A percentile compares a stretch with the other conserved stretches of the same genome.
These are phyloP conservation scores for Epicampocera succincta DNA, from an alignment of 2,888 invertebrate genomes.

Conservation along the genomic window DNA sequence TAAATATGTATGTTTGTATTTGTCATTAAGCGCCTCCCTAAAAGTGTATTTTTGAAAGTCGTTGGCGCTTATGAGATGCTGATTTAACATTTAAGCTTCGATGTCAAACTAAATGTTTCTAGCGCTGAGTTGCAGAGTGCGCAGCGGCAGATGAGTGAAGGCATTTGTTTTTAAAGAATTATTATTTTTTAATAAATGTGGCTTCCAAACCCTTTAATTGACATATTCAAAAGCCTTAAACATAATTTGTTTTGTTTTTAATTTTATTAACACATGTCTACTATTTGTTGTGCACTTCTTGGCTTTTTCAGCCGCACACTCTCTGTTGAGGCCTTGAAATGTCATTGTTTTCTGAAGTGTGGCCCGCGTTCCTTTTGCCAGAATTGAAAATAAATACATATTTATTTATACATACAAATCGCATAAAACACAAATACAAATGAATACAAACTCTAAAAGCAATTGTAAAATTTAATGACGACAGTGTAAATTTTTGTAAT, in stretches of 20 bases:
- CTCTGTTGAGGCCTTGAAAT: conserved; percentile 1
- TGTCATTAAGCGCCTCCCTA: too few species aligned
- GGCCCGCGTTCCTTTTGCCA: conserved; percentile 35
- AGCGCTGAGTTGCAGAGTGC: too few species aligned
- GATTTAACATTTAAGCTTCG: too few species aligned
- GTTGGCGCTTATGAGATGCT: too few species aligned
- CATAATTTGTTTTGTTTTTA: background rate
- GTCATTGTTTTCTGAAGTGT: conserved; percentile 19
- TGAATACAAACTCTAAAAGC: conserved; percentile 11
- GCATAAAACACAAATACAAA: conserved; percentile 38
- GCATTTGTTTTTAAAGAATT: too few species aligned
- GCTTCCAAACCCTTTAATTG: too few species aligned
- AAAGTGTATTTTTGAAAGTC: too few species aligned
- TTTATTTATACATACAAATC: conserved; percentile 31
- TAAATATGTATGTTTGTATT: too few species aligned
- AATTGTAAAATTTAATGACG: conserved; percentile 20
- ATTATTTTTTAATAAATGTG: too few species aligned
- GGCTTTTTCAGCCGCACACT: conserved; percentile 14
- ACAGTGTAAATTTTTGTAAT: conserved; percentile 57
- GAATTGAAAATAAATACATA: conserved; percentile 47
- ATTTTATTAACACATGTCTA: background rate
- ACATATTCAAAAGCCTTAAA: too few species aligned
- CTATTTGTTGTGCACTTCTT: background rate
- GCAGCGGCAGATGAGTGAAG: too few species aligned
- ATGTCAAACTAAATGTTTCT: too few species aligned